A percentile compares a stretch with the other conserved stretches of the same genome.
These are phyloP conservation scores for Halichoeres trimaculatus DNA, from an alignment of 2,113 vertebrate species.

Conservation along the genomic window DNA sequence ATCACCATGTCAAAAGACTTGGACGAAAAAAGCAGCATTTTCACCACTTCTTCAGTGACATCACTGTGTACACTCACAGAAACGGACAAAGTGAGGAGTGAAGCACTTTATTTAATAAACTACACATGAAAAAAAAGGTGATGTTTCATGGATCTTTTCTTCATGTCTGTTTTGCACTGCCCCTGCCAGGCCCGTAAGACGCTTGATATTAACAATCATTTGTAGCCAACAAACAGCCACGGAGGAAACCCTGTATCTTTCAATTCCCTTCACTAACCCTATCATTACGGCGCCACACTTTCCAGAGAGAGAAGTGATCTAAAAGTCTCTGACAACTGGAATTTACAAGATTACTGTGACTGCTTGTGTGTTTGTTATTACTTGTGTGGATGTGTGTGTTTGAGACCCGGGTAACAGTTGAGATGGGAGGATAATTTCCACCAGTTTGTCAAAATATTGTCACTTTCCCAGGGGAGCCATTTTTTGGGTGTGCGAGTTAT, in stretches of 20 bases:
- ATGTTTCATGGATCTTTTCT: not conserved
- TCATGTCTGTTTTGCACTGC: slow-evolving; percentile 15
- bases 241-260: slow-evolving; percentile 44
- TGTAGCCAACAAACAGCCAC: slow-evolving; percentile 49
- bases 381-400: slow-evolving; percentile 6
- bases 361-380: not conserved
- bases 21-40: not conserved
- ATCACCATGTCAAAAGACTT: not conserved
- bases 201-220: slow-evolving; percentile 59
- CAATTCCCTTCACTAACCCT: slow-evolving; percentile 68
- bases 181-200: slow-evolving; percentile 9
- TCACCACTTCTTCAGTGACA: not conserved
- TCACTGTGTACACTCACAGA: slow-evolving; percentile 1
- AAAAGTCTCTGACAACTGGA: slow-evolving; percentile 35
- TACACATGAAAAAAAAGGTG: slow-evolving; percentile 8
- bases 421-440: slow-evolving; percentile 46
- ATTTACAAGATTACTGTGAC: slow-evolving; percentile 15
- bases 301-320: slow-evolving; percentile 20
- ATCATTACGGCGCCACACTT: slow-evolving; percentile 54
- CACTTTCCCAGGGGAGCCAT: slow-evolving; percentile 27
- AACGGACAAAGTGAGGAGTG: slow-evolving; percentile 3
- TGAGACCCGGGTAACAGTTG: slow-evolving; percentile 11
- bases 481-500: slow-evolving; percentile 34
- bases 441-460: slow-evolving; percentile 69
- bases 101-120: slow-evolving; percentile 5